Percentiles rank a stretch among this genome's conserved stretches.
Conservation (phyloP, 2,797 vertebrate genomes). For the Choloepus didactylus region DNA sequence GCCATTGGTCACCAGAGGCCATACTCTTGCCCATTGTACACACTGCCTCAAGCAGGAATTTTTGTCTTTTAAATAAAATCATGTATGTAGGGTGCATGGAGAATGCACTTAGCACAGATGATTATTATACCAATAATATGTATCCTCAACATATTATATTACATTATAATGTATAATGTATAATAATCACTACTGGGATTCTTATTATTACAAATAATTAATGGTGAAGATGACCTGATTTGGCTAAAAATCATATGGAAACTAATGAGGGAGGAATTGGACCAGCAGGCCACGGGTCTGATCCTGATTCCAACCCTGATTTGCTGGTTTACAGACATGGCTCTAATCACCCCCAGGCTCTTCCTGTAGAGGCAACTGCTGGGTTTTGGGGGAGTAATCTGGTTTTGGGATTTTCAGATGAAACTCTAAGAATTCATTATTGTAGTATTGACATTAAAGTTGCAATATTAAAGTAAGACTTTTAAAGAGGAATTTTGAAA, state of each 20-base stretch:
- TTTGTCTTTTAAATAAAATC: conserved; percentile 1
- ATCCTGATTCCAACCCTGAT: neutral
- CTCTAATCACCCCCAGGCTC: neutral
- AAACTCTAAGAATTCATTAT: neutral
- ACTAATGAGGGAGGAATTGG: neutral
- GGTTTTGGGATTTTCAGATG: conserved; percentile 14
- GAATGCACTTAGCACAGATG: neutral
- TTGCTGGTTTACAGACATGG: neutral
- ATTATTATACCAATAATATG: neutral
- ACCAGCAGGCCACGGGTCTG: neutral
- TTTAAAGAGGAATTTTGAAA: neutral
- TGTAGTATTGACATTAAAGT: neutral
- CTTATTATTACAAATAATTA: conserved; percentile 17
- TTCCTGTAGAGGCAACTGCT: neutral
- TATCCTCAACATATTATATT: neutral
- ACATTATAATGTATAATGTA: neutral
- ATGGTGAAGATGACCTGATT: neutral
- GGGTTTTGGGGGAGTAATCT: neutral
- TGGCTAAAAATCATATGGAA: neutral
- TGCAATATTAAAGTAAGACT: neutral
- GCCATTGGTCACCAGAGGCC: neutral
- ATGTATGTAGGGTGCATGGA: neutral
- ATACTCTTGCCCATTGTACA: neutral
- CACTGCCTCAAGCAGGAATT: neutral
- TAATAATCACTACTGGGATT: neutral